Conservation (phyloP, 2,113 vertebrate species). For the Ceuthmochares aereus region DNA sequence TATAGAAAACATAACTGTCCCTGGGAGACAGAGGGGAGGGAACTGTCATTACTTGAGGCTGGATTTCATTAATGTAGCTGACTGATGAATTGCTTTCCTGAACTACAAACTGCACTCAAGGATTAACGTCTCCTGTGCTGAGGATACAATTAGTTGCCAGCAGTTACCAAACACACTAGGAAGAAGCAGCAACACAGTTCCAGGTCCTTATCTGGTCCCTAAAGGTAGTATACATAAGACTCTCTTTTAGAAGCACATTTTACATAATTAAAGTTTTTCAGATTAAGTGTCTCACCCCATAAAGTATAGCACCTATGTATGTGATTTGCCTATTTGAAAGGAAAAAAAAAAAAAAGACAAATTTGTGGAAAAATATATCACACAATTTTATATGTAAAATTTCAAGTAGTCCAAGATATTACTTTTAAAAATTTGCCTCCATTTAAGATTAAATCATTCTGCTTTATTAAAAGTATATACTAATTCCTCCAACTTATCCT, state of each 20-base stretch:
- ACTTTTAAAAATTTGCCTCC: neutral
- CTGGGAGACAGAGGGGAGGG: conserved; percentile 13
- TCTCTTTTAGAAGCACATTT: neutral
- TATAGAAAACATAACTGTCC: conserved; percentile 36
- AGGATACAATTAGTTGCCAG: neutral
- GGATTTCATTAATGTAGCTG: conserved; percentile 14
- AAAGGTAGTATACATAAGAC: neutral
- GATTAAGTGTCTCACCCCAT: neutral
- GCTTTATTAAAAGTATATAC: neutral
- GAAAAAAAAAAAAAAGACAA: neutral
- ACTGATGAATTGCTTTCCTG: conserved; percentile 18
- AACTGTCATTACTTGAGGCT: neutral
- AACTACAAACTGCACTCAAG: neutral
- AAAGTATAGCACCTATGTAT: neutral
- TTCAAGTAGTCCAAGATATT: neutral
- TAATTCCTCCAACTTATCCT: neutral
- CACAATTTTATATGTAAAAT: neutral
- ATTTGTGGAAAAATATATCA: neutral
- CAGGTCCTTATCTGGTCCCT: neutral
- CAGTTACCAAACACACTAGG: neutral
- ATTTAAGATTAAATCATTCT: neutral
- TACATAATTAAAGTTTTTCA: neutral
- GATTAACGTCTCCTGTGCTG: neutral
- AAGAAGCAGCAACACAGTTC: neutral
- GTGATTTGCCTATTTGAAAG: neutral